Evolutionary conservation across 2,797 vertebrate species (phyloP).

Genomic region (Echeneis naucrates): DNA sequence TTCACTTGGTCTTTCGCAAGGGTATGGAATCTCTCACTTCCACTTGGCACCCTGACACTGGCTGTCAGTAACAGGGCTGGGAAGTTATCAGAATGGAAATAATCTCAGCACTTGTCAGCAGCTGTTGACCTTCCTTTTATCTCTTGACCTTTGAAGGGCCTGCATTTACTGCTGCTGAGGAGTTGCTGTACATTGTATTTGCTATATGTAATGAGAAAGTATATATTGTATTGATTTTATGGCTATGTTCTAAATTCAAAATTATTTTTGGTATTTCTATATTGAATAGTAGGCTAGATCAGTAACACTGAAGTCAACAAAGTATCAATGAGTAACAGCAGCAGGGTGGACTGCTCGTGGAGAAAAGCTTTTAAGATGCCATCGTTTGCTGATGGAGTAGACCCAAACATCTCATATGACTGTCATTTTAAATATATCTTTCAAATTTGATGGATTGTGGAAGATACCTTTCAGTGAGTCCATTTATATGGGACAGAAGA

Average conservation of each 20-base stretch:
- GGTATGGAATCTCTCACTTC: constrained; percentile 74
- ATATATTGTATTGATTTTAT: neutral
- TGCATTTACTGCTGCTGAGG: constrained; percentile 42
- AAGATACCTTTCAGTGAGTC: constrained; percentile 36
- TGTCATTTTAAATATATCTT: constrained; percentile 24
- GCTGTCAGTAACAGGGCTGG: constrained; percentile 58
- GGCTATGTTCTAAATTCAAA: neutral
- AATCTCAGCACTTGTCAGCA: constrained; percentile 80
- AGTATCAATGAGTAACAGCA: neutral
- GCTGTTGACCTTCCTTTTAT: constrained; percentile 77
- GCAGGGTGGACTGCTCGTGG: neutral
- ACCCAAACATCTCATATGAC: neutral
- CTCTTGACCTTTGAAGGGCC: constrained; percentile 75
- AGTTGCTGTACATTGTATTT: constrained; percentile 10
- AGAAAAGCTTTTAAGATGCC: neutral
- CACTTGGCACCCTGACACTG: constrained; percentile 69
- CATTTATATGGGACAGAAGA: constrained; percentile 53
- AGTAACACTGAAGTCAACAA: too few species aligned
- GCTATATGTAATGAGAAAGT: neutral
- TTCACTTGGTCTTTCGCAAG: constrained; percentile 62
- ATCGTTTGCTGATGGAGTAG: neutral
- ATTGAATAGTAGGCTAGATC: too few species aligned
- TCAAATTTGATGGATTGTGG: constrained; percentile 12
- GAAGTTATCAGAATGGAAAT: constrained; percentile 77
- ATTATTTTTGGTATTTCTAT: too few species aligned